phyloP scores from a whole-genome alignment of 53 echinoderm and acorn worm species.

The Echinometra lucunter region DNA sequence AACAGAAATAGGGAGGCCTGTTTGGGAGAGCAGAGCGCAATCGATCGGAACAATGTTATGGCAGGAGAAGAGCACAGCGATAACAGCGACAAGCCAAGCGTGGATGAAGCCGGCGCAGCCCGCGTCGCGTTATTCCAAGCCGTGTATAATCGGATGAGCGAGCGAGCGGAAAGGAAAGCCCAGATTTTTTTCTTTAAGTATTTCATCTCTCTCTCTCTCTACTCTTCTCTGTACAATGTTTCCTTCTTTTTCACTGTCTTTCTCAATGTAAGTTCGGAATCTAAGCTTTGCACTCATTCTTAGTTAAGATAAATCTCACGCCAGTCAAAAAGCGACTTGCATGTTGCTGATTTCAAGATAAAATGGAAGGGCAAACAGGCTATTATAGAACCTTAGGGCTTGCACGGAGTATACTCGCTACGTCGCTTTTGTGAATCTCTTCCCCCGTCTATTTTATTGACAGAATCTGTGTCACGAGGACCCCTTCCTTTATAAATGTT shows the following conservation, averaged over 20 bases:
- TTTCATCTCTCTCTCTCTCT: neutral
- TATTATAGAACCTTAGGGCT: neutral
- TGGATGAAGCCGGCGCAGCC: conserved; percentile 22
- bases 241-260: neutral
- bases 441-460: conserved; percentile 35
- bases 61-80: conserved; percentile 27
- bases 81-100: conserved; percentile 50
- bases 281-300: neutral
- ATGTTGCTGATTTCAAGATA: conserved; percentile 12
- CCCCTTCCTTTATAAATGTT: conserved; percentile 66
- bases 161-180: conserved; percentile 40
- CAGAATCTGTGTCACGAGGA: conserved; percentile 54
- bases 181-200: neutral
- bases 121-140: conserved; percentile 28
- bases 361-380: conserved; percentile 25
- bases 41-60: conserved; percentile 71
- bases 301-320: neutral
- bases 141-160: conserved; percentile 52
- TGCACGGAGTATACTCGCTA: neutral
- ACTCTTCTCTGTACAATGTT: neutral
- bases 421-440: conserved; percentile 11
- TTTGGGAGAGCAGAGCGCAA: conserved; percentile 22
- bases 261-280: neutral
- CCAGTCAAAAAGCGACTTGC: conserved; percentile 32
- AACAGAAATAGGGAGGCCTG: conserved; percentile 22